Percentiles rank a stretch among this genome's conserved stretches.
phyloP scores from a whole-genome alignment of 2,888 invertebrate genomes.

The Pachliopta kotzebuea region DNA sequence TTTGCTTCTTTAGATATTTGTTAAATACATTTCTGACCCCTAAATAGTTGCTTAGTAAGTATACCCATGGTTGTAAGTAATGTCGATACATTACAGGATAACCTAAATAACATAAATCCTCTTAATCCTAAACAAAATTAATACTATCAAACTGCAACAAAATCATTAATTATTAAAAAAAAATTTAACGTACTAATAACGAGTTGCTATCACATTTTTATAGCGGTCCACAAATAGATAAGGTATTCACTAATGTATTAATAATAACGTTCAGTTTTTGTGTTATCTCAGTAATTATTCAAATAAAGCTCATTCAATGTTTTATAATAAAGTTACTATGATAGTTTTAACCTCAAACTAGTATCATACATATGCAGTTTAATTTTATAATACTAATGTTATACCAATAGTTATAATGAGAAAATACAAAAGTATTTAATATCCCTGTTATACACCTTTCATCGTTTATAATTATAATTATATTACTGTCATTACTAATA shows the following conservation, averaged over 20 bases:
- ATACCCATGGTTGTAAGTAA: not conserved
- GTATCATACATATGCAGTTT: too few relatives aligned
- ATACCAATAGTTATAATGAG: too few relatives aligned
- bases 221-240: slow-evolving; percentile 14
- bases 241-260: slow-evolving; percentile 9
- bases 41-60: not conserved
- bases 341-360: not conserved
- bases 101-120: not conserved
- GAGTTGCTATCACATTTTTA: slow-evolving; percentile 10
- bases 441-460: too few relatives aligned
- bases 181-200: not conserved
- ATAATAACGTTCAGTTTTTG: slow-evolving; percentile 1
- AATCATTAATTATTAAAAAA: not conserved
- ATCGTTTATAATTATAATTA: too few relatives aligned
- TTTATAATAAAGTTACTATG: not conserved
- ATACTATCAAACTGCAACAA: not conserved
- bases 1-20: too few relatives aligned
- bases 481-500: too few relatives aligned
- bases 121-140: not conserved
- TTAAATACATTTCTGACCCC: too few relatives aligned
- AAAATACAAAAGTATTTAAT: too few relatives aligned
- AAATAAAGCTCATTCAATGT: slow-evolving; percentile 3
- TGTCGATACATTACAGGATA: not conserved
- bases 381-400: too few relatives aligned
- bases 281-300: slow-evolving; percentile 19